phyloP scores from a whole-genome alignment of 2,888 invertebrate genomes.

The Athrips mouffetella region DNA sequence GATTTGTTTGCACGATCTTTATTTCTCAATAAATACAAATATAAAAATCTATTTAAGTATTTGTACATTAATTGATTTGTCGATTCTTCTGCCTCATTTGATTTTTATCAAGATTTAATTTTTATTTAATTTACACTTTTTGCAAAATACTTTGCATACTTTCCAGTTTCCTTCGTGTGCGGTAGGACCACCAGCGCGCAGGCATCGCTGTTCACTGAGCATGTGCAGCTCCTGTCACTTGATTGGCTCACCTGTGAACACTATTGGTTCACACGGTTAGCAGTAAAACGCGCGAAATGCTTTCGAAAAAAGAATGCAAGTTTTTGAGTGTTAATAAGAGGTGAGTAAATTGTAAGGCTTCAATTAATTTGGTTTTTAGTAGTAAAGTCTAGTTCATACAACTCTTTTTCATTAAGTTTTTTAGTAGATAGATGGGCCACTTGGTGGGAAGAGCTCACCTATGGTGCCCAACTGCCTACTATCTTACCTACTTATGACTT shows the following conservation, averaged over 20 bases:
- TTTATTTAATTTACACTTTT: too few relatives aligned
- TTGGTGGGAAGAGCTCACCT: too few relatives aligned
- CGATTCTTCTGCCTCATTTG: too few relatives aligned
- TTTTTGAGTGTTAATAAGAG: constrained; percentile 19
- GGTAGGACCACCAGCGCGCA: constrained; percentile 50
- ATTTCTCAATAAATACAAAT: too few relatives aligned
- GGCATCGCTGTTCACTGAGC: constrained; percentile 61
- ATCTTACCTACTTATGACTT: too few relatives aligned
- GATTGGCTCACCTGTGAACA: constrained; percentile 4
- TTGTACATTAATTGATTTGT: too few relatives aligned
- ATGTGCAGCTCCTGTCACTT: constrained; percentile 4
- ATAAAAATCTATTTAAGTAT: too few relatives aligned
- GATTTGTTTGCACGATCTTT: too few relatives aligned
- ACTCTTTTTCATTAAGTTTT: too few relatives aligned
- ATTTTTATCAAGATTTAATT: not conserved
- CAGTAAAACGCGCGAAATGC: not conserved
- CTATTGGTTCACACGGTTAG: constrained; percentile 32
- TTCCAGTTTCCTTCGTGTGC: constrained; percentile 37
- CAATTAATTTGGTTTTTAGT: not conserved
- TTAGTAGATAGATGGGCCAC: too few relatives aligned
- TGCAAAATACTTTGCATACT: not conserved
- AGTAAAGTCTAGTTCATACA: too few relatives aligned
- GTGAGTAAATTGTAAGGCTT: constrained; percentile 2
- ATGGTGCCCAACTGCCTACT: too few relatives aligned
- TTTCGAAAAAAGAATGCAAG: constrained; percentile 5